A percentile compares a stretch with the other conserved stretches of the same genome.
phyloP scores from a whole-genome alignment of 2,113 vertebrate species.

The Parotia lawesii region DNA sequence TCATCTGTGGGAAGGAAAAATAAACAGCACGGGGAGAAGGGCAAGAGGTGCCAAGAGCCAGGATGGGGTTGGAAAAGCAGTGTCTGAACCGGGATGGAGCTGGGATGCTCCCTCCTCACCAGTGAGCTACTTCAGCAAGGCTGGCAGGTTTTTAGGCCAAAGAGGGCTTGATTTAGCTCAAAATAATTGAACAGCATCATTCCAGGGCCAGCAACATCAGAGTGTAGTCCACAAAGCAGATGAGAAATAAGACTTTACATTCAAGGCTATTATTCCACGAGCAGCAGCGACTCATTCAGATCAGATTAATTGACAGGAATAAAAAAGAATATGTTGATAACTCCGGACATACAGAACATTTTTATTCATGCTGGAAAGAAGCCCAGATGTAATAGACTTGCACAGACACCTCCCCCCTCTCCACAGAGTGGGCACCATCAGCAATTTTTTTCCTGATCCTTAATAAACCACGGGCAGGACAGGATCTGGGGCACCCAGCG shows the following conservation, averaged over 20 bases:
- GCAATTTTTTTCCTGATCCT: conserved; percentile 10
- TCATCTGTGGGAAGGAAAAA: neutral
- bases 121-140: neutral
- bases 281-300: neutral
- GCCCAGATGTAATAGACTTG: conserved; percentile 51
- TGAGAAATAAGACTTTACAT: conserved; percentile 24
- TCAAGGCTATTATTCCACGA: neutral
- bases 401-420: neutral
- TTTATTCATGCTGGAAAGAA: conserved; percentile 51
- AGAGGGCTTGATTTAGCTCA: neutral
- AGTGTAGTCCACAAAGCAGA: neutral
- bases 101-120: fast-evolving
- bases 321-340: conserved; percentile 38
- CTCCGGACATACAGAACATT: conserved; percentile 11
- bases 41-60: neutral
- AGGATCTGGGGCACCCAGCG: neutral
- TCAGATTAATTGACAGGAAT: conserved; percentile 56
- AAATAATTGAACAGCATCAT: neutral
- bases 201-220: neutral
- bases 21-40: neutral
- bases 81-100: fast-evolving
- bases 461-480: neutral
- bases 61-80: neutral
- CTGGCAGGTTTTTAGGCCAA: neutral
- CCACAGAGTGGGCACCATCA: neutral